Base-by-base conservation (phyloP, 1,140 invertebrate species). In the Pemphigus obesinymphae region DNA sequence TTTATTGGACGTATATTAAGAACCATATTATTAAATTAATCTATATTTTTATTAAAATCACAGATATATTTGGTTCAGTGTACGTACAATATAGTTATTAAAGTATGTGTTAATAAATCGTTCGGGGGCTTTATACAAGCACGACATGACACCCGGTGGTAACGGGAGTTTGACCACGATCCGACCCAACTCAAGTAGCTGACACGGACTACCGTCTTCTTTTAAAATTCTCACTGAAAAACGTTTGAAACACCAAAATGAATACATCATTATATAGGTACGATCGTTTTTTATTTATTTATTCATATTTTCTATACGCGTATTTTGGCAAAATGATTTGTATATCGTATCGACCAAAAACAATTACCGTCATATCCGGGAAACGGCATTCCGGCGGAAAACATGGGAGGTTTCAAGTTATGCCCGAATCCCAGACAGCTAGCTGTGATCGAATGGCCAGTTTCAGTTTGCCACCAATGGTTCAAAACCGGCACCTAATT, bases 401-500 rank as follows among this genome's bases (percentile, higher is more conserved):
- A 90, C 82, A 91, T 92, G 7, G 91, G 90, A 2, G 92, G 91
- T n/a, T 90, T 89, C 34, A 88, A 86, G 72, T 87, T 89, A 40
- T 92, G 90, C 7, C 91, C 91, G 11, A 95, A 89, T 5, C 95
- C 95, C 15, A 94, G 84, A 87, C 94, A 96, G 0, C 92, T 91
- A 0, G 94, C 92, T 0, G 95, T 96, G 17, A 97, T 94, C 0
- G 95, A 91, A 83, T 95, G 95, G 0, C 96, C 96, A 0, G 95
- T 95, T 88, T 98, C 96, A 7, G 95, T 97, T 88, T 98, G 96
- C 96, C 96, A 98, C 96, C 96, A 98, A 86, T 98, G 93, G 87
- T 98, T 97, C 26, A 97, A 85, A 11, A 97, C 91, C 0, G 96
- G 95, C 2, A 94, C 94, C 83, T 88, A 50, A 37, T 34, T 5